Percentiles rank a stretch among this genome's conserved stretches.
These are phyloP conservation scores for Microcebus griseorufus DNA, from an alignment of 2,113 vertebrate genomes.

Conservation along the genomic window DNA sequence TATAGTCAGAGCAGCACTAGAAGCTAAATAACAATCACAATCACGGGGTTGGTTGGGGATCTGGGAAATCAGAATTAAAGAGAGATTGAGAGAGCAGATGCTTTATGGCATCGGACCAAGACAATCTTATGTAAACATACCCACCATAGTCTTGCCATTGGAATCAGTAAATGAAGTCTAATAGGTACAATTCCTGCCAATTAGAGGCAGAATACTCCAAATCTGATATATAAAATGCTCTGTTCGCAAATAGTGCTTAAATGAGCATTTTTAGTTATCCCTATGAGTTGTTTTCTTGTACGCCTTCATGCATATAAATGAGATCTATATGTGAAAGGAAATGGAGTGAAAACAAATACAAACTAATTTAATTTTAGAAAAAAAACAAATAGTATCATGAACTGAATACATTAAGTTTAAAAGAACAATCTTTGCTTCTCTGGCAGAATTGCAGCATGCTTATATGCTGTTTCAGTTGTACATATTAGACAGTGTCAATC, in stretches of 20 bases:
- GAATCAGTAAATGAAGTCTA: not conserved
- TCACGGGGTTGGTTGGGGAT: not conserved
- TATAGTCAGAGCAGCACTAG: not conserved
- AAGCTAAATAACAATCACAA: not conserved
- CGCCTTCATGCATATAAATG: slow-evolving; percentile 30
- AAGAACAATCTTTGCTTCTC: slow-evolving; percentile 44
- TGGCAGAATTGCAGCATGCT: not conserved
- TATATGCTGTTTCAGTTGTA: not conserved
- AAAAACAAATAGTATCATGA: slow-evolving; percentile 36
- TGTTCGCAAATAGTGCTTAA: not conserved
- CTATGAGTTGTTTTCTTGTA: slow-evolving; percentile 9
- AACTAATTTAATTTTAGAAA: slow-evolving; percentile 52
- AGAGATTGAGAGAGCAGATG: not conserved
- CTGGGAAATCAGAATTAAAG: not conserved
- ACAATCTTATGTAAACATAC: not conserved
- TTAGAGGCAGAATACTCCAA: not conserved
- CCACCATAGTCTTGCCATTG: not conserved
- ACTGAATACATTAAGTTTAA: slow-evolving; percentile 29
- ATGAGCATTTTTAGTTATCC: slow-evolving; percentile 28
- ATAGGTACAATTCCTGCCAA: not conserved
- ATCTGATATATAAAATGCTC: not conserved
- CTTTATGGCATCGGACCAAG: not conserved
- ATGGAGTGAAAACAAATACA: slow-evolving; percentile 56
- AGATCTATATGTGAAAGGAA: slow-evolving; percentile 65
- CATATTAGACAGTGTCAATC: slow-evolving; percentile 41